Base-by-base conservation (phyloP, 2,113 vertebrate genomes). In the Onychorhynchus coronatus region DNA sequence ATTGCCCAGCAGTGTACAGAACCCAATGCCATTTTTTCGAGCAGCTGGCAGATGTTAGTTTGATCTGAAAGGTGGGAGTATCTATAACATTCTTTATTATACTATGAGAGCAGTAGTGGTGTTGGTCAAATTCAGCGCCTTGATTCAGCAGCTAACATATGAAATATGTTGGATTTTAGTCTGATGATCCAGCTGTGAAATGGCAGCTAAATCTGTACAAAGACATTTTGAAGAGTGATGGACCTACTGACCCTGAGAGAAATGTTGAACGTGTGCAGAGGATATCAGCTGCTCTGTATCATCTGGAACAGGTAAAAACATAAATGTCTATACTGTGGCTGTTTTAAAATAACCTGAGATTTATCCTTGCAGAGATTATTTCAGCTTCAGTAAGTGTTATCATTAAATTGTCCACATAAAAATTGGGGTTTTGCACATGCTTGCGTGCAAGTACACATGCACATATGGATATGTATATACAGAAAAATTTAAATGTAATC, bases 161-260 rank as follows among this genome's bases (percentile, higher is more conserved):
- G 0, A 85, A 80, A 75, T 89, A 31, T 85, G 59, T 97, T 95
- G 18, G 42, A 56, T 96, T 97, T 50, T 88, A 99, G 99, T 99
- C 99, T 24, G 99, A 99, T 96, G 99, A 99, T 82, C 99, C 99
- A 39, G 99, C 99, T 47, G 99, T 99, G 87, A 98, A 99, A 93
- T 99, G 99, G 99, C 99, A 99, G 94, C 96, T 99, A 27, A 99
- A 99, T 95, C 98, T 99, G 28, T 99, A 99, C 95, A 99, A 99
- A 91, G 99, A 99, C 92, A 98, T 99, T 67, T 92, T 98, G 88
- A 99, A 98, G 95, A 98, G 70, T 12, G 99, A 99, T 58, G 99
- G 98, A 33, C 98, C 98, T 58, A 91, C 97, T 17, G 98, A 99
- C 93, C 99, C 99, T 22, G 99, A 99, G 68, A 98, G 97, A 95